These are phyloP conservation scores for Ophion obscuratus DNA, from an alignment of 2,888 invertebrate species.

Conservation along the genomic window DNA sequence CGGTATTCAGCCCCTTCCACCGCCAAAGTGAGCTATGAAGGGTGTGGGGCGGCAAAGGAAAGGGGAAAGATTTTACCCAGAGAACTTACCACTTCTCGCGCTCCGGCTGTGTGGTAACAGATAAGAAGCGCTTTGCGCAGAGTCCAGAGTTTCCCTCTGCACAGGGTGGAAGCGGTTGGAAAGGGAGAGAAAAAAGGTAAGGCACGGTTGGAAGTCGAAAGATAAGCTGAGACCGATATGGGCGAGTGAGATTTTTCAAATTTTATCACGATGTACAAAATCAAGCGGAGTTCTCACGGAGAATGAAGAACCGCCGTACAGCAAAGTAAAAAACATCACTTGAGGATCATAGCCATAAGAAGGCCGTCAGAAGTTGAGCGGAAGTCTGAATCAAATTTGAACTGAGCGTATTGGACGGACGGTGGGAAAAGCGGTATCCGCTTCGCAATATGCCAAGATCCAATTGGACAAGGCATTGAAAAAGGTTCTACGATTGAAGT, in stretches of 20 bases:
- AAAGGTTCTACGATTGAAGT: not conserved
- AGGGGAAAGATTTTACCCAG: slow-evolving; percentile 53
- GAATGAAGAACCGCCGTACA: slow-evolving; percentile 11
- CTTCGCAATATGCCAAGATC: not conserved
- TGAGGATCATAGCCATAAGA: not conserved
- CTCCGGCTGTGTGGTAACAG: slow-evolving; percentile 55
- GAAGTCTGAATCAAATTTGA: not conserved
- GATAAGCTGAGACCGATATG: slow-evolving; percentile 60
- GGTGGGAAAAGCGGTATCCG: not conserved
- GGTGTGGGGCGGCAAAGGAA: not conserved
- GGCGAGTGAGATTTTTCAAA: slow-evolving; percentile 49
- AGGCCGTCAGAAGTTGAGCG: not conserved
- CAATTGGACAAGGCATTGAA: slow-evolving; percentile 22
- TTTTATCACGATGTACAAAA: slow-evolving; percentile 51
- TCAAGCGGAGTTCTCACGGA: slow-evolving; percentile 29
- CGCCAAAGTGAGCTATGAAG: slow-evolving; percentile 19
- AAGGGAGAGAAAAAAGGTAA: slow-evolving; percentile 26
- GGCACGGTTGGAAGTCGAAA: slow-evolving; percentile 35
- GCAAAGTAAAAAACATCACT: slow-evolving; percentile 26
- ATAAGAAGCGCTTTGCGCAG: slow-evolving; percentile 58
- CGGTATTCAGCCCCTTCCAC: slow-evolving; percentile 41
- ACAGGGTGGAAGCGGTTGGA: slow-evolving; percentile 18
- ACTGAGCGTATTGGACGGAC: not conserved
- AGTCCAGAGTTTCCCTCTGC: slow-evolving; percentile 23
- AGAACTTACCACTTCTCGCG: slow-evolving; percentile 62